Base-by-base conservation (phyloP, 2,888 invertebrate species). In the Agonopterix arenella region DNA sequence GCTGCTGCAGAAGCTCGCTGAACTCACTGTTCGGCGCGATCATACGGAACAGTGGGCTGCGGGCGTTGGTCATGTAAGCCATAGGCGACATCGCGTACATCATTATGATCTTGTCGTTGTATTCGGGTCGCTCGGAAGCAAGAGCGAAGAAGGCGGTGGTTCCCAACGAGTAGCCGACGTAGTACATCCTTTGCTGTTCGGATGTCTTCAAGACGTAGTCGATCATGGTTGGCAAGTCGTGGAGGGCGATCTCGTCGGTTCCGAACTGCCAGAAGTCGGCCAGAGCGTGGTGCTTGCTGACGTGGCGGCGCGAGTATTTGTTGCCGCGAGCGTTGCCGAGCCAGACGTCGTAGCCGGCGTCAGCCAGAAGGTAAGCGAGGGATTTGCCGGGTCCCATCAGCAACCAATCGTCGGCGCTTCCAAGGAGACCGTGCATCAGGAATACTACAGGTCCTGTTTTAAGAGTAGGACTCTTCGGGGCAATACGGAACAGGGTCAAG, bases 381-480 rank as follows among this genome's bases (percentile, higher is more conserved):
- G 85, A 80, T 53, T 91, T 90, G 51, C 89, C 78, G 0, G 92
- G 91, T 11, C 92, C 91, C 72, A 93, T 91, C 54, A 93, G 78
- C 3, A 95, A 80, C 92, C 92, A 96, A 70, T 93, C 91, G 36
- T 92, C 90, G 0, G 94, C 91, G 57, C 92, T 91, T 44, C 91
- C 92, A n/a, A 93, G 70, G 2, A 95, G 72, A 4, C 95, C 93
- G 68, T 92, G 93, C 79, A 91, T 84, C 41, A 93, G 59, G 52
- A 92, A 80, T 1, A 90, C 90, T 1, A 85, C 88, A 5, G 88
- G 89, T 48, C 67, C 67, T 49, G 60, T 62, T 36, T 63, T 63
- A 47, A 71, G 59, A 11, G 62, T 52, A 40, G 60, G 61, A 45
- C 67, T 61, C 57, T 71, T 75, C n/a, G 79, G 64, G n/a, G 71